Conservation (phyloP, 2,113 vertebrate species). For the Herpetotheres cachinnans region DNA sequence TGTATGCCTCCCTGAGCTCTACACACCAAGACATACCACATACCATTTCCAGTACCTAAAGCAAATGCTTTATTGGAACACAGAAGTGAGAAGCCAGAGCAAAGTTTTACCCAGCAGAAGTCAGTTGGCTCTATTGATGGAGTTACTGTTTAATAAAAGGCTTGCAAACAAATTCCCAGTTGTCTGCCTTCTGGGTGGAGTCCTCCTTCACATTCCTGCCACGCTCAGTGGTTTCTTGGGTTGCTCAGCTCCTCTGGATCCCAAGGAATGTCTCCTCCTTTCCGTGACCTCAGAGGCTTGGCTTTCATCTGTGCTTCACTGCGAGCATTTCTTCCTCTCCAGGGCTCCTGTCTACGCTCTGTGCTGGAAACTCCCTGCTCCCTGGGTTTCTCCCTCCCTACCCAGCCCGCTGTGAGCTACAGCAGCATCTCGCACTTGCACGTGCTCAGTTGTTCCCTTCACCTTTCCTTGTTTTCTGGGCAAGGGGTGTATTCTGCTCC, state of each 20-base stretch:
- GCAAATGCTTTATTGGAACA: background rate
- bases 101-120: background rate
- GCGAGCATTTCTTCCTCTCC: background rate
- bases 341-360: background rate
- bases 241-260: background rate
- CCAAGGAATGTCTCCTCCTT: conserved; percentile 29
- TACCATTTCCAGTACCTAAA: background rate
- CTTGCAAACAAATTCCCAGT: background rate
- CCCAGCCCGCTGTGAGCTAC: background rate
- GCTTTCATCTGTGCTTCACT: background rate
- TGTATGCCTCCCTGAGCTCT: background rate
- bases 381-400: background rate
- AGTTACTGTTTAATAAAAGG: conserved; percentile 8
- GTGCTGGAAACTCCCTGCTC: background rate
- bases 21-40: background rate
- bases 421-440: background rate
- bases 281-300: conserved; percentile 20
- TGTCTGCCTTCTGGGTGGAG: conserved; percentile 32
- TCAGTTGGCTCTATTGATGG: background rate
- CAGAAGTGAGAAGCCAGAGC: background rate
- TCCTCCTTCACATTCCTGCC: conserved; percentile 23
- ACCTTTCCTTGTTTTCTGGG: background rate
- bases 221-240: conserved; percentile 12
- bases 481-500: background rate
- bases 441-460: background rate